phyloP scores from a whole-genome alignment of 2,113 vertebrate species.

The Cardinalis cardinalis region DNA sequence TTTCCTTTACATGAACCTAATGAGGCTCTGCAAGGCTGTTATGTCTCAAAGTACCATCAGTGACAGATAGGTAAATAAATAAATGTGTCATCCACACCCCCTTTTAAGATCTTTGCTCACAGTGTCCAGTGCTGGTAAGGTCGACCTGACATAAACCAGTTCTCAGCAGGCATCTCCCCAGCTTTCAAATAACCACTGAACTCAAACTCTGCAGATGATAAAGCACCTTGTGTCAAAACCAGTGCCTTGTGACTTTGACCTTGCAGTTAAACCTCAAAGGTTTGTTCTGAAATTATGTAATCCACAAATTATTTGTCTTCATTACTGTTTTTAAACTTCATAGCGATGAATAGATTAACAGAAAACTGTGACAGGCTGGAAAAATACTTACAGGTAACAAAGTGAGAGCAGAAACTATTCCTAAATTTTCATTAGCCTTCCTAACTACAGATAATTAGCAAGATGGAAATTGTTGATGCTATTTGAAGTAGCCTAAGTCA shows the following conservation, averaged over 20 bases:
- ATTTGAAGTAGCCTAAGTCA: neutral
- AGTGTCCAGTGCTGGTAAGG: slow-evolving; percentile 5
- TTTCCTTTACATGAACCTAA: neutral
- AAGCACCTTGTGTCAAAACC: slow-evolving; percentile 25
- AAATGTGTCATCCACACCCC: neutral
- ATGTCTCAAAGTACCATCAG: neutral
- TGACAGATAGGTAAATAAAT: neutral
- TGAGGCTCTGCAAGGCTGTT: neutral
- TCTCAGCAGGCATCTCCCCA: slow-evolving; percentile 19
- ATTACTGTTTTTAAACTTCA: neutral
- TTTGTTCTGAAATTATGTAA: neutral
- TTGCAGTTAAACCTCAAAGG: neutral
- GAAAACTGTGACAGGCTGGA: neutral
- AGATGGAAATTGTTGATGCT: neutral
- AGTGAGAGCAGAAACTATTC: neutral
- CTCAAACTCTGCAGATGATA: slow-evolving; percentile 16
- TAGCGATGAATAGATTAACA: neutral
- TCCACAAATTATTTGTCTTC: neutral
- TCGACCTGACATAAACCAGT: slow-evolving; percentile 36
- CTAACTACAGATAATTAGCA: neutral
- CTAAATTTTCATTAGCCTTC: neutral
- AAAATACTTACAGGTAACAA: neutral
- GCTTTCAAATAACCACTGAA: slow-evolving; percentile 14
- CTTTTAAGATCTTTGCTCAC: slow-evolving; percentile 17
- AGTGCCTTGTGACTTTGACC: neutral